These are phyloP conservation scores for Chrysolina americana DNA, from an alignment of 2,888 invertebrate species.

Conservation along the genomic window DNA sequence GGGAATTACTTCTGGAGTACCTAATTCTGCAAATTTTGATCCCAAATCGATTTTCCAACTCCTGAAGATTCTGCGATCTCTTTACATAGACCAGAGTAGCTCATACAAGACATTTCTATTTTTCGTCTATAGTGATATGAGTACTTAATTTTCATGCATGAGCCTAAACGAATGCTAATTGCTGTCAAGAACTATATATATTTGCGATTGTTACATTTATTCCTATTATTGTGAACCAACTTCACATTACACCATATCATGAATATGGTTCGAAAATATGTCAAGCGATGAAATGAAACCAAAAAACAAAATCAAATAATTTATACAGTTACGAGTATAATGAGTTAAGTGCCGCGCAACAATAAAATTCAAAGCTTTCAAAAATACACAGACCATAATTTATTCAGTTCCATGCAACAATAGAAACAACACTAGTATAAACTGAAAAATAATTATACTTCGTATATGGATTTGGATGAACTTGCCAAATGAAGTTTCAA, in stretches of 20 bases:
- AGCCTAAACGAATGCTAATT: too few species aligned
- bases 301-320: conserved; percentile 35
- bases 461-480: not conserved
- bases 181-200: too few species aligned
- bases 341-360: conserved; percentile 33
- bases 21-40: too few species aligned
- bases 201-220: too few species aligned
- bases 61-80: too few species aligned
- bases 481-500: not conserved
- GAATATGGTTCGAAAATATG: conserved; percentile 34
- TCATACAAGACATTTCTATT: too few species aligned
- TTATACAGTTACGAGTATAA: conserved; percentile 36
- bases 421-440: not conserved
- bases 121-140: too few species aligned
- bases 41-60: too few species aligned
- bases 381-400: conserved; percentile 37
- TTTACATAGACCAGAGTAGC: too few species aligned
- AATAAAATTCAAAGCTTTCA: conserved; percentile 38
- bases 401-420: conserved; percentile 29
- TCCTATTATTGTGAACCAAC: too few species aligned
- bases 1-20: too few species aligned
- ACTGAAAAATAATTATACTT: not conserved
- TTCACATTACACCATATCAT: conserved; percentile 11
- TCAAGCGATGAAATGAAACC: conserved; percentile 32
- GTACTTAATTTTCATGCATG: too few species aligned